Conservation (phyloP, 1,140 invertebrate species). For the Varroa destructor region DNA sequence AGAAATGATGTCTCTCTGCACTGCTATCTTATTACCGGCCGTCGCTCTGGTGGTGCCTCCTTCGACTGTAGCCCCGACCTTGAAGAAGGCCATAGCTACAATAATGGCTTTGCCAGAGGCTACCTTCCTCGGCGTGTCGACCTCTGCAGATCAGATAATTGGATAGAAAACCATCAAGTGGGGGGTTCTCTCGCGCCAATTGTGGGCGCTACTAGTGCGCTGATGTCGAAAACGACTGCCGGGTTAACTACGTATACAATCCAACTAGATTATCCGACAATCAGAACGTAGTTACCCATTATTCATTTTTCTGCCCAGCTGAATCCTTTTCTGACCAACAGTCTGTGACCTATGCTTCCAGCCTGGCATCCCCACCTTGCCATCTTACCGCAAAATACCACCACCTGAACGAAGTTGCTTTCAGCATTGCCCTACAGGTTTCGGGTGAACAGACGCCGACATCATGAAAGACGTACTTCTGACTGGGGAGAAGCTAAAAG, state of each 20-base stretch:
- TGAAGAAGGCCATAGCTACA: background rate
- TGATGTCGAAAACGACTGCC: constrained; percentile 34
- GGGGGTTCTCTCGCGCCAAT: constrained; percentile 34
- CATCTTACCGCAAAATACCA: background rate
- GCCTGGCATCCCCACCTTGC: background rate
- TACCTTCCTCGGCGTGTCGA: background rate
- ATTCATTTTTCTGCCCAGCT: constrained; percentile 7
- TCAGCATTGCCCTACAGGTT: too few relatives aligned
- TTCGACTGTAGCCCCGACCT: too few relatives aligned
- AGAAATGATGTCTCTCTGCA: too few relatives aligned
- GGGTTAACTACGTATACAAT: constrained; percentile 36
- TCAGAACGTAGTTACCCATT: constrained; percentile 1
- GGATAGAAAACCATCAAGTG: background rate
- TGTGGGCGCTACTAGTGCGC: constrained; percentile 34
- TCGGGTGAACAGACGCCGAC: too few relatives aligned
- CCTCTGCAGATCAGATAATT: background rate
- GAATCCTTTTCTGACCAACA: background rate
- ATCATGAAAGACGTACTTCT: too few relatives aligned
- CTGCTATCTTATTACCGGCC: too few relatives aligned
- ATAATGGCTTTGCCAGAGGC: background rate
- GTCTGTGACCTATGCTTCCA: background rate
- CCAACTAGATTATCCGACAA: constrained; percentile 29
- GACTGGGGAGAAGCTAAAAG: too few relatives aligned
- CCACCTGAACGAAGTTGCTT: background rate
- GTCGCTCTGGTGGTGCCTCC: too few relatives aligned